These are phyloP conservation scores for Nebria salina DNA, from an alignment of 2,888 invertebrate species.

Conservation along the genomic window DNA sequence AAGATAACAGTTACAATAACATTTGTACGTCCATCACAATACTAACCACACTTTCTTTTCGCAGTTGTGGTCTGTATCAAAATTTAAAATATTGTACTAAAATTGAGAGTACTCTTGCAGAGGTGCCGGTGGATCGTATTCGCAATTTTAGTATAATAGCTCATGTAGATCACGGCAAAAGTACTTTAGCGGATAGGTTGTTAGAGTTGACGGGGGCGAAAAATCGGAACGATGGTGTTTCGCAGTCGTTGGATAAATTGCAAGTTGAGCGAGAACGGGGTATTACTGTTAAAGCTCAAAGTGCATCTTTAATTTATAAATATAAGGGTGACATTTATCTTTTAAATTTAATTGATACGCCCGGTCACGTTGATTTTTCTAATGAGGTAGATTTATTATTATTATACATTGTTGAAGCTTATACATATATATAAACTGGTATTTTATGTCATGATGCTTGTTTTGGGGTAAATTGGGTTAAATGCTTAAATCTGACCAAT, in stretches of 20 bases:
- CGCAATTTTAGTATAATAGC: conserved; percentile 98
- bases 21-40: conserved; percentile 2
- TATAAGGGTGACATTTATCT: conserved; percentile 78
- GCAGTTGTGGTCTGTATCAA: conserved; percentile 29
- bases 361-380: conserved; percentile 97
- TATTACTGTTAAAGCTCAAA: conserved; percentile 98
- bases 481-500: too few relatives aligned
- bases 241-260: conserved; percentile 80
- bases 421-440: background rate
- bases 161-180: conserved; percentile 99
- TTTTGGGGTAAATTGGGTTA: too few relatives aligned
- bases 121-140: conserved; percentile 68
- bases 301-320: conserved; percentile 85
- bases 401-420: background rate
- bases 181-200: conserved; percentile 95
- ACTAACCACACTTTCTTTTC: conserved; percentile 34
- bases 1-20: conserved; percentile 25
- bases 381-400: conserved; percentile 77
- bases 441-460: too few relatives aligned
- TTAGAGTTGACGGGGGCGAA: conserved; percentile 90
- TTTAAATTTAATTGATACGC: conserved; percentile 96
- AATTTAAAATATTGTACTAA: conserved; percentile 34
- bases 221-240: conserved; percentile 70
- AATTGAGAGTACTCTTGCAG: conserved; percentile 51
- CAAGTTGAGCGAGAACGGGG: conserved; percentile 95